phyloP scores from a whole-genome alignment of 2,797 vertebrate genomes.

The Anisognathus igniventris region DNA sequence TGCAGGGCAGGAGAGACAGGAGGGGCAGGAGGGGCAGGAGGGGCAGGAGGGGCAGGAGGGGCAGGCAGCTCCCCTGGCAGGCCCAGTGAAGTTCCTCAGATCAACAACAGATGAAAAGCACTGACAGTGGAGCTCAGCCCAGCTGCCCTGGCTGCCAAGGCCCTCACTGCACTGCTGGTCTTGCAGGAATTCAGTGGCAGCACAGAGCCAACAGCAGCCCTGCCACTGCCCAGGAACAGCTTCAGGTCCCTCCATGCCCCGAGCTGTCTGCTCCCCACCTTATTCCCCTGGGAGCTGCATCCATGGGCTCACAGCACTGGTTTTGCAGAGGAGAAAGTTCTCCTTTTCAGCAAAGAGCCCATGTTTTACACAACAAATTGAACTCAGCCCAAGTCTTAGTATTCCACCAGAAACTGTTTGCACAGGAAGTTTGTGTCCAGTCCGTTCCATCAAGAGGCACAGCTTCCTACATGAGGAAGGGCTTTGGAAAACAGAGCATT shows the following conservation, averaged over 20 bases:
- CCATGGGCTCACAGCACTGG: background rate
- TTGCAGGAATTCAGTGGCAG: background rate
- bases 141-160: accelerated
- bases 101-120: background rate
- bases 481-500: background rate
- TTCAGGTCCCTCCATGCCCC: accelerated
- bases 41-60: background rate
- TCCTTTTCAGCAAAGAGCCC: background rate
- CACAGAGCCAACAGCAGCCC: background rate
- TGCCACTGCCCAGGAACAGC: background rate
- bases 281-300: background rate
- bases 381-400: background rate
- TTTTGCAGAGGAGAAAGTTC: background rate
- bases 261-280: background rate
- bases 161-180: background rate
- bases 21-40: background rate
- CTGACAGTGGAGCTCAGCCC: background rate
- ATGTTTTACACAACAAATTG: background rate
- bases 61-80: background rate
- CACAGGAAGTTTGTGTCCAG: background rate
- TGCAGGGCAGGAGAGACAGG: background rate
- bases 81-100: background rate
- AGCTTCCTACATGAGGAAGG: background rate
- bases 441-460: background rate
- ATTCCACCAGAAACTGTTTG: background rate